Percentiles rank a stretch among this genome's conserved stretches.
These are phyloP conservation scores for Bryconaethiops microstoma DNA, from an alignment of 2,797 vertebrate genomes.

Conservation along the genomic window DNA sequence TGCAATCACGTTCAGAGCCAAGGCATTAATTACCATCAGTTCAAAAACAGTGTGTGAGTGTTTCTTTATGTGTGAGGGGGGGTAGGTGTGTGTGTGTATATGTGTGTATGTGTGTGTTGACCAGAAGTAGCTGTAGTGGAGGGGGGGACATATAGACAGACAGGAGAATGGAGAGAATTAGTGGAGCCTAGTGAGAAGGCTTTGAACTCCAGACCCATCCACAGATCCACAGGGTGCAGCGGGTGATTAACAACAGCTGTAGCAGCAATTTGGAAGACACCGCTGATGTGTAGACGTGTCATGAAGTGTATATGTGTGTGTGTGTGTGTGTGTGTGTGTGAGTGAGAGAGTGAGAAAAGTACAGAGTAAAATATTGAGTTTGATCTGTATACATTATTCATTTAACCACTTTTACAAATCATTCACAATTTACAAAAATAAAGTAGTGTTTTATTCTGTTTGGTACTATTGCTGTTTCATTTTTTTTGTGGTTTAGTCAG, in stretches of 20 bases:
- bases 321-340: slow-evolving; percentile 2
- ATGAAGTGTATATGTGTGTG: too few species aligned
- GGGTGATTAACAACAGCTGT: slow-evolving; percentile 79
- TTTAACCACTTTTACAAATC: background rate
- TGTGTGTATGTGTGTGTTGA: slow-evolving; percentile 48
- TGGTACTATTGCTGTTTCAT: background rate
- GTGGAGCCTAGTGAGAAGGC: slow-evolving; percentile 64
- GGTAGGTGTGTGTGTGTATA: background rate
- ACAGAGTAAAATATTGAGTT: slow-evolving; percentile 33
- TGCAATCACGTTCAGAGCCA: slow-evolving; percentile 61
- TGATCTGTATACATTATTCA: slow-evolving; percentile 6
- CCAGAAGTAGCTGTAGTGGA: slow-evolving; percentile 47
- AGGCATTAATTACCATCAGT: slow-evolving; percentile 58
- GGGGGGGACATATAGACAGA: slow-evolving; percentile 51
- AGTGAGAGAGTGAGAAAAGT: slow-evolving; percentile 24
- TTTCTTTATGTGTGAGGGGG: background rate
- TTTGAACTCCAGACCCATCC: slow-evolving; percentile 72
- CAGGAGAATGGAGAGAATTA: slow-evolving; percentile 62
- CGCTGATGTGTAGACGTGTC: slow-evolving; percentile 33
- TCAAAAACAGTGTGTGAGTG: slow-evolving; percentile 36
- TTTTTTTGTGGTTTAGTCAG: background rate
- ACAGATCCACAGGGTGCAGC: slow-evolving; percentile 60
- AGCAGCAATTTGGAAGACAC: slow-evolving; percentile 64
- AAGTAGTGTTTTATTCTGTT: background rate
- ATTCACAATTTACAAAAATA: background rate